phyloP scores from a whole-genome alignment of 1,140 invertebrate species.

The Oedothorax gibbosus region DNA sequence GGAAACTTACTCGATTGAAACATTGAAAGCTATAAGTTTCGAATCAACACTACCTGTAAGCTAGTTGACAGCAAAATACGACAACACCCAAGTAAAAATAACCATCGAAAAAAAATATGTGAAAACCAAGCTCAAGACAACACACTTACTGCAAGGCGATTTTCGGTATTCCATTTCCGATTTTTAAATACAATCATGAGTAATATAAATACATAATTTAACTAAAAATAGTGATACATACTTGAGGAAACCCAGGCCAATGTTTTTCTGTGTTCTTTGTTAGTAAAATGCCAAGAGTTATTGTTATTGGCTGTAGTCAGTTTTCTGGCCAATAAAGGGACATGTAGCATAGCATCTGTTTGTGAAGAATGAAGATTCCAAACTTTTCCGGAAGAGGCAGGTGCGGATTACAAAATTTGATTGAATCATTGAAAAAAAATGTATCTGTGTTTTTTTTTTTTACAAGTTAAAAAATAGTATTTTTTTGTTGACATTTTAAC shows the following conservation, averaged over 20 bases:
- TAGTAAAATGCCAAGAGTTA: slow-evolving; percentile 3
- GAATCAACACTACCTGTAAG: not conserved
- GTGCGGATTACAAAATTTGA: slow-evolving; percentile 26
- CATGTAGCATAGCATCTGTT: slow-evolving; percentile 31
- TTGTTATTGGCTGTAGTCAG: slow-evolving; percentile 28
- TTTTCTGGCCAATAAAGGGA: slow-evolving; percentile 22
- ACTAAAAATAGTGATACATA: not conserved
- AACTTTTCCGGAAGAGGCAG: slow-evolving; percentile 35
- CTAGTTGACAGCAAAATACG: slow-evolving; percentile 18
- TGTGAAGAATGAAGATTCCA: not conserved
- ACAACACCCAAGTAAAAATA: slow-evolving; percentile 38
- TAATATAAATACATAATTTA: not conserved
- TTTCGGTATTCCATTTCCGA: not conserved
- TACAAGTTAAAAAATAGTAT: not conserved
- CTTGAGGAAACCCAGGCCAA: not conserved
- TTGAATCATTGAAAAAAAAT: not conserved
- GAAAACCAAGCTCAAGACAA: not conserved
- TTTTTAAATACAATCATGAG: not conserved
- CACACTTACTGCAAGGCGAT: not conserved
- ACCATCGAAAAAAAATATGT: slow-evolving; percentile 2
- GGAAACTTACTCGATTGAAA: too few relatives aligned
- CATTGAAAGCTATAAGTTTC: too few relatives aligned
- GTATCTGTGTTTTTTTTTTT: not conserved
- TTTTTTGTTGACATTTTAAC: too few relatives aligned
- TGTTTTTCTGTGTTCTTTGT: slow-evolving; percentile 27